Conservation (phyloP, 2,113 vertebrate species). For the Lynx canadensis region DNA sequence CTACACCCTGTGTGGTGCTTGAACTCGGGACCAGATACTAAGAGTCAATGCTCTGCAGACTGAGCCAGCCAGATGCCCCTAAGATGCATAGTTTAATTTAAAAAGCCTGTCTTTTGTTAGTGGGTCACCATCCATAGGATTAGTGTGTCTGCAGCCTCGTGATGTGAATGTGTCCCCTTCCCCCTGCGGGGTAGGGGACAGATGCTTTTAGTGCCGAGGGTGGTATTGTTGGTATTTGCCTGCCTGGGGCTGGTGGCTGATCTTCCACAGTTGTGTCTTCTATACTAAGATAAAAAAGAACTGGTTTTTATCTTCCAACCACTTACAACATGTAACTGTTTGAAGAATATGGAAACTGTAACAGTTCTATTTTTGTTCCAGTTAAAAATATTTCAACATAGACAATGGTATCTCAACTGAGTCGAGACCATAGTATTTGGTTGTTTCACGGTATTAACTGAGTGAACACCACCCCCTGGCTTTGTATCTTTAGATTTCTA, state of each 20-base stretch:
- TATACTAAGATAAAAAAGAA: constrained; percentile 64
- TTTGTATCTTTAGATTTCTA: not conserved
- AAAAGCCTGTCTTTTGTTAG: not conserved
- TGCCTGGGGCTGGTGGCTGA: constrained; percentile 59
- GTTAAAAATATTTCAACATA: constrained; percentile 50
- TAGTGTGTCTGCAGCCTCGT: not conserved
- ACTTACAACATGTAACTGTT: constrained; percentile 71
- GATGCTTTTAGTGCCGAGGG: constrained; percentile 60
- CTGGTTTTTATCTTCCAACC: constrained; percentile 13
- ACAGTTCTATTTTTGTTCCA: constrained; percentile 64
- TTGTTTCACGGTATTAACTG: not conserved
- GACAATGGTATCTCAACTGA: not conserved
- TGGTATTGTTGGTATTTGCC: constrained; percentile 67
- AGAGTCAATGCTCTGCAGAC: no score
- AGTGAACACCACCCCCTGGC: not conserved
- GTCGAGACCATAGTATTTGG: not conserved
- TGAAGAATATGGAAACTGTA: constrained; percentile 70
- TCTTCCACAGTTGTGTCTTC: constrained; percentile 80
- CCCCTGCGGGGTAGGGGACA: constrained; percentile 63
- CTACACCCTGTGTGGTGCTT: no score
- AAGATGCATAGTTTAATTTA: not conserved
- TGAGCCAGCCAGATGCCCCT: no score
- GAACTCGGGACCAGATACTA: no score
- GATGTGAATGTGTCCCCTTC: not conserved
- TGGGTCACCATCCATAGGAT: not conserved